Percentiles rank a stretch among this genome's conserved stretches.
phyloP scores from a whole-genome alignment of 1,140 invertebrate species.

The Calliphora vicina region DNA sequence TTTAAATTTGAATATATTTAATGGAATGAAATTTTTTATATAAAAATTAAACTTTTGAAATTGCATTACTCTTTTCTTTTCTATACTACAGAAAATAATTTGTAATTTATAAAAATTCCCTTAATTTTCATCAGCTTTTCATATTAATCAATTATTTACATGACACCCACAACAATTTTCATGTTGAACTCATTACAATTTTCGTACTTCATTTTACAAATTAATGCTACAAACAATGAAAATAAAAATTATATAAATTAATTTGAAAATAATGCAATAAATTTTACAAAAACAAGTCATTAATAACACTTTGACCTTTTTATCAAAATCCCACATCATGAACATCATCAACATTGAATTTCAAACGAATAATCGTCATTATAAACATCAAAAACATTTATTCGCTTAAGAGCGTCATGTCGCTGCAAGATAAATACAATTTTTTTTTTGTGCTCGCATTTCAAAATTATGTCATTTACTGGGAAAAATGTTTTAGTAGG shows the following conservation, averaged over 20 bases:
- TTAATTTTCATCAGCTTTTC: background rate
- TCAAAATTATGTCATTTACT: constrained; percentile 3
- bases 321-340: background rate
- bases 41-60: too few species aligned
- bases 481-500: background rate
- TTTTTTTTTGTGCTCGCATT: background rate
- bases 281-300: constrained; percentile 38
- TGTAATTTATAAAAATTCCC: too few species aligned
- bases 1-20: too few species aligned
- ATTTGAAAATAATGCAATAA: constrained; percentile 37
- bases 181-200: background rate
- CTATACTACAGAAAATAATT: too few species aligned
- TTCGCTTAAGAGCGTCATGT: too few species aligned
- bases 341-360: background rate
- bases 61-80: too few species aligned
- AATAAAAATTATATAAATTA: background rate
- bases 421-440: background rate
- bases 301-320: constrained; percentile 38
- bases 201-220: background rate
- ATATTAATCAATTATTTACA: background rate
- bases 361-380: background rate
- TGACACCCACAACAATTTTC: background rate
- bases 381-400: constrained; percentile 19
- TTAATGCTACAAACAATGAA: too few species aligned
- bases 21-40: too few species aligned